Conservation (phyloP, 1,140 invertebrate species). For the Ceratosolen solmsi region DNA sequence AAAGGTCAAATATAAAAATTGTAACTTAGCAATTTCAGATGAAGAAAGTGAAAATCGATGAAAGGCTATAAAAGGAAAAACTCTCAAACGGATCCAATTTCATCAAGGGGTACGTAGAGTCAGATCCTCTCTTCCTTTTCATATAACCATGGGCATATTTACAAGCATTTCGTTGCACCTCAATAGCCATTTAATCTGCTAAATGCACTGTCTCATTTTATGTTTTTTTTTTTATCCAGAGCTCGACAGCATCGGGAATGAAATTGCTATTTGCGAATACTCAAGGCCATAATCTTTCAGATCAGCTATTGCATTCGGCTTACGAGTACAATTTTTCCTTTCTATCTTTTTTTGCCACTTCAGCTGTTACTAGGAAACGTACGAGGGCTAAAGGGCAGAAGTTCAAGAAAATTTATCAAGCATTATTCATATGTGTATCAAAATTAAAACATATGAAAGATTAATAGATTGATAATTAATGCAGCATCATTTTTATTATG, state of each 20-base stretch:
- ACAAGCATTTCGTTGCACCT: conserved; percentile 56
- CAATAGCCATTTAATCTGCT: conserved; percentile 61
- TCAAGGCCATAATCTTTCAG: conserved; percentile 58
- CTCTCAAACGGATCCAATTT: conserved; percentile 57
- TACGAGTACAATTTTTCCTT: background rate
- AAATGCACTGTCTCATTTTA: conserved; percentile 53
- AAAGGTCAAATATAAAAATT: conserved; percentile 26
- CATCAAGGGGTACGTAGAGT: conserved; percentile 36
- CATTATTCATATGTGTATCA: background rate
- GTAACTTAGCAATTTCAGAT: conserved; percentile 37
- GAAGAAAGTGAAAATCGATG: conserved; percentile 50
- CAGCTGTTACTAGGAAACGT: background rate
- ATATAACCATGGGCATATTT: conserved; percentile 54
- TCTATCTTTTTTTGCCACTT: background rate
- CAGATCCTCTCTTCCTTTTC: background rate
- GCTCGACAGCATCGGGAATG: conserved; percentile 34
- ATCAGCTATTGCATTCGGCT: conserved; percentile 51
- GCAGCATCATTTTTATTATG: background rate
- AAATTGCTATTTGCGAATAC: conserved; percentile 57
- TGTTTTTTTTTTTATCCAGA: conserved; percentile 28
- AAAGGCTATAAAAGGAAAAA: conserved; percentile 46
- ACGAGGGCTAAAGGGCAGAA: background rate
- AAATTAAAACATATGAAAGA: background rate
- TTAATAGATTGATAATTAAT: conserved; percentile 5
- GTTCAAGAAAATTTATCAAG: background rate